A percentile compares a stretch with the other conserved stretches of the same genome.
Evolutionary conservation across 2,113 vertebrate species (phyloP).

Genomic region (Crotalus horridus): DNA sequence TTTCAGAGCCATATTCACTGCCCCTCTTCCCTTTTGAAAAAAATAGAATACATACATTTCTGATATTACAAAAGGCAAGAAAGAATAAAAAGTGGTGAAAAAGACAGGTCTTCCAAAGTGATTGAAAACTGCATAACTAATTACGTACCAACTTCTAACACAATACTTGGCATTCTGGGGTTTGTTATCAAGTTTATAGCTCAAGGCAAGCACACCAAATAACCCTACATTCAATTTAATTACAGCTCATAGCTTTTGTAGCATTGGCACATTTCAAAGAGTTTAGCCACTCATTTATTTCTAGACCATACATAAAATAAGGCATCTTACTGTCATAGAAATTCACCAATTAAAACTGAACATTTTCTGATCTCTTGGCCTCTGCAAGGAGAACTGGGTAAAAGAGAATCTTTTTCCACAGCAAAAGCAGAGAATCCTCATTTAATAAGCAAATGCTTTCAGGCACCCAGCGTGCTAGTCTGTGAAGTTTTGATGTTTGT

Average conservation of each 20-base stretch:
- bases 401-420: conserved; percentile 47
- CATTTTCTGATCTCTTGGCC: conserved; percentile 62
- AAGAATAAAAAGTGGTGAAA: conserved; percentile 7
- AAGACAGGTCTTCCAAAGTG: conserved; percentile 52
- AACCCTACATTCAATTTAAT: conserved; percentile 62
- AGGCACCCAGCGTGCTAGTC: conserved; percentile 36
- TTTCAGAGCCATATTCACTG: conserved; percentile 15
- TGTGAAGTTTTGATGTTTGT: conserved; percentile 29
- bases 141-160: conserved; percentile 57
- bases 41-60: conserved; percentile 33
- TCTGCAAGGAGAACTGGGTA: conserved; percentile 46
- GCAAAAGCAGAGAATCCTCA: conserved; percentile 49
- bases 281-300: conserved; percentile 60
- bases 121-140: conserved; percentile 53
- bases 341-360: conserved; percentile 55
- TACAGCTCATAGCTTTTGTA: conserved; percentile 63
- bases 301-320: conserved; percentile 58
- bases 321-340: conserved; percentile 54
- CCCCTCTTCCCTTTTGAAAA: conserved; percentile 12
- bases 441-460: conserved; percentile 19
- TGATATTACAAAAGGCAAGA: conserved; percentile 38
- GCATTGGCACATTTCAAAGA: conserved; percentile 53
- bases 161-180: conserved; percentile 38
- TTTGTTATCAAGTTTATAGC: conserved; percentile 56
- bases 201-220: conserved; percentile 45